Base-by-base conservation (phyloP, 30 jellyfish, hydroid and myxozoan species). In the Pelagia noctiluca region DNA sequence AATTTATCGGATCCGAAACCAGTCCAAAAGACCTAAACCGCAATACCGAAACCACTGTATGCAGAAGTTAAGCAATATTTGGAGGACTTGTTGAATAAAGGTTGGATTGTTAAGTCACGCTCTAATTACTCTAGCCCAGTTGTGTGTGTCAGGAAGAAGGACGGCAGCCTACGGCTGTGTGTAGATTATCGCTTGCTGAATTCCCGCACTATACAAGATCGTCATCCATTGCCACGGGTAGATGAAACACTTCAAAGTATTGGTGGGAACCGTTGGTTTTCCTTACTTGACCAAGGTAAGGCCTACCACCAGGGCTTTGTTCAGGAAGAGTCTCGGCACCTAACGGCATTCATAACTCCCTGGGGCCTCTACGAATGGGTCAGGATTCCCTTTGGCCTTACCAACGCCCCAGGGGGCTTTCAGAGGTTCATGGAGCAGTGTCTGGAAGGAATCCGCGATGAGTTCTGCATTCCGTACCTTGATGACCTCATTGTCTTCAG, bases 331-430 rank as follows among this genome's bases (percentile, higher is more conserved):
- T 21, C 73, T 63, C 62, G 78, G 19, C 66, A 82, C 35, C 31
- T 37, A 29, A 80, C 94, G 3, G 90, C 86, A 1, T 80, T 88
- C 63, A 63, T 63, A 7, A 88, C 95, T 35, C 95, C 97, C 16
- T 81, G 78, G 94, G 96, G 87, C 26, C 79, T 81, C 16, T 89
- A 26, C 63, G 91, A 82, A 66, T 81, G 95, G 92, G 63, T 34
- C 25, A 24, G 95, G 24, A 63, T 85, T 18, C 95, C 91, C 16
- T 61, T 76, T 34, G 94, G 91, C 61, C 36, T 71, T 1, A 23
- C 68, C 3, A 78, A 66, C 61, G 89, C 95, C 2, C 96, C 96
- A n/a, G 96, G 84, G 10, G 91, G 34, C 5, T 77, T 86, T 34
- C 96, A 86, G 52, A 52, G 81, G 3, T 86, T 63, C 38, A 86